Percentiles rank a stretch among this genome's conserved stretches.
phyloP scores from a whole-genome alignment of 2,888 invertebrate genomes.

The Amiota communis region DNA sequence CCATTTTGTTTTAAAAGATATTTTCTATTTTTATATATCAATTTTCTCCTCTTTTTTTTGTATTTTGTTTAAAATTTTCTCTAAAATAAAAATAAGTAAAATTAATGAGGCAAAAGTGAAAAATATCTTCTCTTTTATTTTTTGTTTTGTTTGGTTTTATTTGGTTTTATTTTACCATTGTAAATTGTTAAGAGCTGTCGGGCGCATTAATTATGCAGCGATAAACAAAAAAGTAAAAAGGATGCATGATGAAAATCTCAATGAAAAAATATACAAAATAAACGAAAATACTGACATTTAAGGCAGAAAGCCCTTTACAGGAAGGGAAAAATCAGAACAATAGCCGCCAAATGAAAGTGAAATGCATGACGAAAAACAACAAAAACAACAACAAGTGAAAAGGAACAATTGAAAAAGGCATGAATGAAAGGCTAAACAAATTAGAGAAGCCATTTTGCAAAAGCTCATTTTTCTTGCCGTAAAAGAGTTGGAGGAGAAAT shows the following conservation, averaged over 20 bases:
- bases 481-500: background rate
- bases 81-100: slow-evolving; percentile 57
- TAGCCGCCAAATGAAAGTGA: slow-evolving; percentile 53
- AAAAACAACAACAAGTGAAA: slow-evolving; percentile 33
- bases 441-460: slow-evolving; percentile 61
- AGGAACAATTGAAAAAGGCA: slow-evolving; percentile 42
- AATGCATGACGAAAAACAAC: slow-evolving; percentile 46
- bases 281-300: slow-evolving; percentile 37
- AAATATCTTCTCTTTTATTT: slow-evolving; percentile 54
- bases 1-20: too few species aligned
- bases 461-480: slow-evolving; percentile 16
- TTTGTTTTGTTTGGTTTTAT: too few species aligned
- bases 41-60: slow-evolving; percentile 39
- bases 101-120: slow-evolving; percentile 62
- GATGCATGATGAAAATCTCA: slow-evolving; percentile 20
- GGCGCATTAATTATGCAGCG: slow-evolving; percentile 54
- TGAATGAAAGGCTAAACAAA: slow-evolving; percentile 60
- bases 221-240: background rate
- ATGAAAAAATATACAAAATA: slow-evolving; percentile 21
- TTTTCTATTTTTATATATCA: slow-evolving; percentile 51
- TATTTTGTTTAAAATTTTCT: slow-evolving; percentile 18
- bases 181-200: too few species aligned
- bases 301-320: slow-evolving; percentile 33
- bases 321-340: slow-evolving; percentile 19
- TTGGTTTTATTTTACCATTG: too few species aligned